phyloP scores from a whole-genome alignment of 2,888 invertebrate genomes.

The Caenorhabditis japonica region DNA sequence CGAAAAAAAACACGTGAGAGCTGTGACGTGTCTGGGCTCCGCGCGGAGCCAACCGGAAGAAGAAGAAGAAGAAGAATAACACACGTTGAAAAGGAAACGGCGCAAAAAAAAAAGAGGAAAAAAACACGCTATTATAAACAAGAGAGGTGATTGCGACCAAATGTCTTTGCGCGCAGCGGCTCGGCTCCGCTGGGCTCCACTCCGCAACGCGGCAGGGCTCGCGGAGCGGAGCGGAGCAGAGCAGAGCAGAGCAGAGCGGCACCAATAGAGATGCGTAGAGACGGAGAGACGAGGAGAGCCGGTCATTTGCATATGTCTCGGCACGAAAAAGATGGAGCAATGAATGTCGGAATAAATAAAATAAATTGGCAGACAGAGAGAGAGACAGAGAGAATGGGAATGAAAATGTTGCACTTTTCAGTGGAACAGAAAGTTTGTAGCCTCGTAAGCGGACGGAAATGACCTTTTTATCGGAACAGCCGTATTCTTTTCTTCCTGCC shows the following conservation, averaged over 20 bases:
- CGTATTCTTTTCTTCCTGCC: too few species aligned
- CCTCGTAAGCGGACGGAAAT: too few species aligned
- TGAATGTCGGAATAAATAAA: background rate
- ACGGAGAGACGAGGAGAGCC: conserved; percentile 1
- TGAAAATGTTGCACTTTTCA: too few species aligned
- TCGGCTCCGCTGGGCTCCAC: too few species aligned
- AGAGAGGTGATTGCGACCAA: conserved; percentile 46
- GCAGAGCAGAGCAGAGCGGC: background rate
- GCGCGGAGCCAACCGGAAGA: conserved; percentile 45
- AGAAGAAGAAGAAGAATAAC: too few species aligned
- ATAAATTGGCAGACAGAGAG: background rate
- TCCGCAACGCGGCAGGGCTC: background rate
- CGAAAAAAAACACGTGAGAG: conserved; percentile 47
- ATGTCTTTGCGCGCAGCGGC: conserved; percentile 27
- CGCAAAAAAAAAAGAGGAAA: too few species aligned
- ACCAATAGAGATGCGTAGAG: background rate
- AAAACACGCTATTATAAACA: too few species aligned
- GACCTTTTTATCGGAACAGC: background rate
- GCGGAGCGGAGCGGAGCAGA: conserved; percentile 5
- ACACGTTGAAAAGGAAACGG: too few species aligned
- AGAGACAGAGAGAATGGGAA: background rate
- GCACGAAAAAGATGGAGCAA: background rate
- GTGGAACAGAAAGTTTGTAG: too few species aligned
- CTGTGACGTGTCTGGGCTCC: conserved; percentile 43
- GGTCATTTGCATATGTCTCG: conserved; percentile 22